Evolutionary conservation across 2,797 vertebrate species (phyloP), one percentile per base, ranked within the genome.

Genomic region (Acanthurus tractus): DNA sequence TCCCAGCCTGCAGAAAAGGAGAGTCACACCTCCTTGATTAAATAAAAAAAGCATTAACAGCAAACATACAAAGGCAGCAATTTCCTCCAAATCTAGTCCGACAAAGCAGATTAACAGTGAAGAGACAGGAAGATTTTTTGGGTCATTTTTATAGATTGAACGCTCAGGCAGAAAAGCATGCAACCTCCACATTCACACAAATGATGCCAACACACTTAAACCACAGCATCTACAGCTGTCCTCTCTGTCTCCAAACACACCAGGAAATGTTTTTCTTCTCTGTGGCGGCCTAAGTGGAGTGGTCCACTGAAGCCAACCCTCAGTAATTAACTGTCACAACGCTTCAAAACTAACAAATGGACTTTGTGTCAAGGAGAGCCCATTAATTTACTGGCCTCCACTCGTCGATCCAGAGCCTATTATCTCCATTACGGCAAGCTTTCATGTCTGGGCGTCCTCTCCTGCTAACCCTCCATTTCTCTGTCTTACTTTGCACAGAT

Each of bases 281-380:
- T 4, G 55, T 74, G 73, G 80, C 83, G 12, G 82, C 67, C 79
- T 83, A 80, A 91, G 82, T 87, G 86, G 91, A 89, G 89, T 80
- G 74, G 84, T 79, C 90, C 82, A 86, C 78, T 75, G 83, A 89
- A 92, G 83, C 84, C 81, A 82, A 74, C 70, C 81, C 89, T 82
- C 85, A 80, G 84, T 93, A 93, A 94, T 94, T 91, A 94, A 92
- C 93, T 92, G 92, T 94, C 93, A 94, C 89, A 85, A 85, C 52
- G 88, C 86, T 92, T 94, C 92, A 94, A 94, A 93, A 93, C 89
- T 79, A 95, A 93, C 93, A 93, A 94, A 93, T 93, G 89, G 92
- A 92, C 89, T 92, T 86, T 83, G 84, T 91, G 93, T 92, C 93
- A 92, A 92, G 88, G 85, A 92, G 89, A 81, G 81, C 86, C 91